Evolutionary conservation across 2,113 vertebrate genomes (phyloP).

Genomic region (Entosphenus tridentatus): DNA sequence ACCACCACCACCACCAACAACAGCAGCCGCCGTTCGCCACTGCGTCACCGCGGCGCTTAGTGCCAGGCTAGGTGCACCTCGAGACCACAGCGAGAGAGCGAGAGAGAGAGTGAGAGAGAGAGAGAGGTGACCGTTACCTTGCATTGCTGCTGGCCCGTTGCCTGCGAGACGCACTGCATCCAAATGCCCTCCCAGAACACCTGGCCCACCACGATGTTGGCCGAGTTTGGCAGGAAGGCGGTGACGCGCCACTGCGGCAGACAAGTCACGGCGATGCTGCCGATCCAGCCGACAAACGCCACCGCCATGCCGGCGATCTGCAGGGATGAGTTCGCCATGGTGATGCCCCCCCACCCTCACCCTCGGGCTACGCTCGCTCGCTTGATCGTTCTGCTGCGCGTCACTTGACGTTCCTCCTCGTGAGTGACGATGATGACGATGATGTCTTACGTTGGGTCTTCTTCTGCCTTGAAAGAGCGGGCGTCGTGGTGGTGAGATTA

Average conservation of each 20-base stretch:
- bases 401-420: no score
- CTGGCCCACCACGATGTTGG: constrained; percentile 64
- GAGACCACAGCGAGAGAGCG: no score
- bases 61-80: no score
- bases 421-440: no score
- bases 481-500: no score
- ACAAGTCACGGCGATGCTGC: constrained; percentile 46
- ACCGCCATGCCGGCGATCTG: constrained; percentile 34
- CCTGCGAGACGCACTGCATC: constrained; percentile 71
- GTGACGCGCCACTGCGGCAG: constrained; percentile 79
- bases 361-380: no score
- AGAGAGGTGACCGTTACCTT: constrained; percentile 18
- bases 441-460: no score
- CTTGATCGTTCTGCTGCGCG: no score
- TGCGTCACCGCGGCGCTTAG: no score
- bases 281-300: constrained; percentile 36
- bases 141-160: constrained; percentile 65
- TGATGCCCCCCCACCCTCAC: not conserved
- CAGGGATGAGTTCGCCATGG: constrained; percentile 4
- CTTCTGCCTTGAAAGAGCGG: no score
- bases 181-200: constrained; percentile 70
- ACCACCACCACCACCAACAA: no score
- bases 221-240: constrained; percentile 33
- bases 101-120: not conserved
- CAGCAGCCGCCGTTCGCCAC: no score